A percentile compares a stretch with the other conserved stretches of the same genome.
Evolutionary conservation across 2,888 invertebrate genomes (phyloP).

Genomic region (Baronia brevicornis): DNA sequence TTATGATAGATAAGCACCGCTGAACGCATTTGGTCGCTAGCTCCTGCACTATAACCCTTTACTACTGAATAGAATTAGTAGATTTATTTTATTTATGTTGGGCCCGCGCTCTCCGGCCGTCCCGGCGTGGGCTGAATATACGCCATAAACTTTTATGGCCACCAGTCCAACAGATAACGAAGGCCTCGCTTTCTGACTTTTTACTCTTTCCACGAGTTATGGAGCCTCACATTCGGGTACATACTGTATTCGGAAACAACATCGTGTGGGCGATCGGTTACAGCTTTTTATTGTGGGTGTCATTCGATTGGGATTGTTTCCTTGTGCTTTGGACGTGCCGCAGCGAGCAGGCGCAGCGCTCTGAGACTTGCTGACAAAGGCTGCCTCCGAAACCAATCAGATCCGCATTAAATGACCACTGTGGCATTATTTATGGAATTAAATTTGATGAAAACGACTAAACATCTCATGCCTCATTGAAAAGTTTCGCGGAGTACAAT

Average conservation of each 20-base stretch:
- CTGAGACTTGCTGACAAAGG: too few relatives aligned
- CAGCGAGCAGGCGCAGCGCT: conserved; percentile 13
- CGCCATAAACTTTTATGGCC: conserved; percentile 53
- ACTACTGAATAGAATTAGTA: conserved; percentile 31
- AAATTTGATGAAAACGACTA: too few relatives aligned
- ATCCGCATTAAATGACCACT: too few relatives aligned
- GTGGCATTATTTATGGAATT: too few relatives aligned
- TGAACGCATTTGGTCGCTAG: too few relatives aligned
- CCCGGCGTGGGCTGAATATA: conserved; percentile 37
- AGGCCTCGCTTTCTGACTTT: conserved; percentile 25
- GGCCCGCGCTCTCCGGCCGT: conserved; percentile 6
- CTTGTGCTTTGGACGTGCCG: conserved; percentile 3
- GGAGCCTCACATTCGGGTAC: conserved; percentile 20
- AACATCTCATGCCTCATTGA: too few relatives aligned
- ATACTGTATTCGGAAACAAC: conserved; percentile 24
- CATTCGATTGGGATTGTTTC: conserved; percentile 4
- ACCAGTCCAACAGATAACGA: conserved; percentile 22
- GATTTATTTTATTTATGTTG: conserved; percentile 18
- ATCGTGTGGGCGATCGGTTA: conserved; percentile 20
- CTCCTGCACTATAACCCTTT: conserved; percentile 31
- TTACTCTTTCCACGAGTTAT: conserved; percentile 26
- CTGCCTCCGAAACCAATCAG: too few relatives aligned
- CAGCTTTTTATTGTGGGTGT: conserved; percentile 9
- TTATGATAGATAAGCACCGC: too few relatives aligned
- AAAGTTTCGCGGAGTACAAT: too few relatives aligned